Evolutionary conservation across 1,140 invertebrate genomes (phyloP).

Genomic region (Euwallacea similis): DNA sequence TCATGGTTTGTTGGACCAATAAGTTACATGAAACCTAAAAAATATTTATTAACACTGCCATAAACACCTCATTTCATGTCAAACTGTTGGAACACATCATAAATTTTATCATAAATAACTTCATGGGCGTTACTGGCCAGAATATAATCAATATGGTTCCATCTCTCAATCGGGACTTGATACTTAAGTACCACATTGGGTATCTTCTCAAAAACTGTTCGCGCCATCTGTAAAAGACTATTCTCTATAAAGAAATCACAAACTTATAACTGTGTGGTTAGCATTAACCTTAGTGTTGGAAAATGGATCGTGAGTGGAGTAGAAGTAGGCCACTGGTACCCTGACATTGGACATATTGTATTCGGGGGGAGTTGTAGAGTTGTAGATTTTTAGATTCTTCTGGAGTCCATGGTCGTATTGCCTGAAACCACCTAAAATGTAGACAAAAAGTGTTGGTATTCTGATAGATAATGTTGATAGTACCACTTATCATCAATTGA

Average conservation of each 20-base stretch:
- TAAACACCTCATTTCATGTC: too few species aligned
- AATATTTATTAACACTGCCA: too few species aligned
- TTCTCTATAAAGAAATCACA: neutral
- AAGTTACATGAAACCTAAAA: too few species aligned
- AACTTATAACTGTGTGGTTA: neutral
- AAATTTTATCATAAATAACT: conserved; percentile 9
- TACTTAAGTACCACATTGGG: conserved; percentile 28
- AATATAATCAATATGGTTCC: conserved; percentile 30
- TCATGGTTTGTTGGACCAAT: too few species aligned
- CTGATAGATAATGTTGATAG: neutral
- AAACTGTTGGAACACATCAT: conserved; percentile 7
- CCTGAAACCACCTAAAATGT: conserved; percentile 48
- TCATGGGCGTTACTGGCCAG: conserved; percentile 23
- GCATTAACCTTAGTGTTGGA: conserved; percentile 12
- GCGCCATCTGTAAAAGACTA: neutral
- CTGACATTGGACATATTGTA: conserved; percentile 37
- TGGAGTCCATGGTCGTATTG: conserved; percentile 60
- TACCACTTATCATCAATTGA: conserved; percentile 51
- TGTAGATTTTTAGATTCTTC: conserved; percentile 36
- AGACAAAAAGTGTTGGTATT: neutral
- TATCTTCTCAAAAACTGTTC: neutral
- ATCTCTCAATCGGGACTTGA: conserved; percentile 10
- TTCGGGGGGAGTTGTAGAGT: conserved; percentile 18
- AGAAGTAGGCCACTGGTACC: conserved; percentile 35
- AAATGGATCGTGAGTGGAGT: conserved; percentile 18